Evolutionary conservation across 2,113 vertebrate genomes (phyloP).

Genomic region (Pseudorhombus dupliciocellatus): DNA sequence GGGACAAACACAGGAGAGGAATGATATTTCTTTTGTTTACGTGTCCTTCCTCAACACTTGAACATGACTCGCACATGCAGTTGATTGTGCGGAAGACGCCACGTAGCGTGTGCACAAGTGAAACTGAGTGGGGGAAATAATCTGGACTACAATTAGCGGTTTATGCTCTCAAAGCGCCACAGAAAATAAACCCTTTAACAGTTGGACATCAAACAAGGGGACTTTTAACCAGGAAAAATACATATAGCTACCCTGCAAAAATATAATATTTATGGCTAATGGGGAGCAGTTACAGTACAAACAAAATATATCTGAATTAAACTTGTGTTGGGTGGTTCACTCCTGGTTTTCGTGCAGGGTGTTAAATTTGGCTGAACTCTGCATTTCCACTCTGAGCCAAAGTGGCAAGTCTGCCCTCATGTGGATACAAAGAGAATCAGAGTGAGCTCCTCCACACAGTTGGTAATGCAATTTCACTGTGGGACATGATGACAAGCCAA

Average conservation of each 20-base stretch:
- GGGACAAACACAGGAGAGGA: background rate
- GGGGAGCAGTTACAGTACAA: background rate
- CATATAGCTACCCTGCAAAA: no score
- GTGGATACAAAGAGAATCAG: conserved; percentile 67
- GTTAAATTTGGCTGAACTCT: conserved; percentile 34
- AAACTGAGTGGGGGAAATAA: background rate
- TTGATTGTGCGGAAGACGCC: background rate
- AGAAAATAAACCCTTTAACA: background rate
- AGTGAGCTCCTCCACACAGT: conserved; percentile 38
- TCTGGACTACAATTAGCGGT: background rate
- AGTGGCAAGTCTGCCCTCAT: conserved; percentile 75
- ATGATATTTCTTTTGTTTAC: background rate
- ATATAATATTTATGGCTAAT: background rate
- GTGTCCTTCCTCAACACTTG: conserved; percentile 6
- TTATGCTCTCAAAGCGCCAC: background rate
- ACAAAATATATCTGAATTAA: background rate
- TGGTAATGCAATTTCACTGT: conserved; percentile 48
- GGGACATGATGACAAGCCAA: conserved; percentile 58
- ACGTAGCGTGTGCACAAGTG: background rate
- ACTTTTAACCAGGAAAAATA: background rate
- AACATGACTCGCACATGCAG: conserved; percentile 22
- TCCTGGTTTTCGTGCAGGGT: conserved; percentile 24
- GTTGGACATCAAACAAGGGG: background rate
- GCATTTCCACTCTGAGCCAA: conserved; percentile 11
- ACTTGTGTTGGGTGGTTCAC: background rate